Evolutionary conservation across 2,888 invertebrate genomes (phyloP), one percentile per base, ranked within the genome.

Genomic region (Seira sanloemensis): DNA sequence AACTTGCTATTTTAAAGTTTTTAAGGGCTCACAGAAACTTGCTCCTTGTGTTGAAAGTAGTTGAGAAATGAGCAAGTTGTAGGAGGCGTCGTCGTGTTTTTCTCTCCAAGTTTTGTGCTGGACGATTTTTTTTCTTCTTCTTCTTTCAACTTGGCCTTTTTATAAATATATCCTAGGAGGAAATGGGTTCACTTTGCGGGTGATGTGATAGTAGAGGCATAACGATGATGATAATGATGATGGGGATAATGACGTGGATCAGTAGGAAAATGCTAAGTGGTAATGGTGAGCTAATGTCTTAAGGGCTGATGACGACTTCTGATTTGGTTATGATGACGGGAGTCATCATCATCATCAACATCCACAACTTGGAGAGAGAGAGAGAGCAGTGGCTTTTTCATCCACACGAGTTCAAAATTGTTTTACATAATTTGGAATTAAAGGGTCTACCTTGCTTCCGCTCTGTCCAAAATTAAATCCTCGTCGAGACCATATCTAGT

Each of bases 1-100:
- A 18, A 50, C 50, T 50, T 75, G 65, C 75, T 81, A 19, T 68
- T 81, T 81, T 75, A 75, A 80, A 80, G 25, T 66, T 80, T 74
- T 75, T 81, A 75, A 75, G 75, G 69, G 65, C 69, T 25, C 18
- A 18, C 68, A 24, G 23, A 68, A 26, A 25, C 58, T 54, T 19
- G 23, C 25, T 68, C 54, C 50, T 9, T n/a, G 23, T 24, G 12
- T 58, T 12, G 62, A 2, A 50, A 27, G 18, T 19, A 67, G 46
- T 18, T 50, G 50, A 50, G 50, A 50, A 50, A 50, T 7, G 50
- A 50, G 50, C 16, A 50, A 50, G 50, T 50, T 50, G n/a, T n/a
- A n/a, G n/a, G n/a, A n/a, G n/a, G n/a, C n/a, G n/a, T n/a, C n/a
- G n/a, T n/a, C n/a, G n/a, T n/a, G n/a, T n/a, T n/a, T n/a, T n/a